Evolutionary conservation across 2,888 invertebrate genomes (phyloP).

Genomic region (Gortyna flavago): DNA sequence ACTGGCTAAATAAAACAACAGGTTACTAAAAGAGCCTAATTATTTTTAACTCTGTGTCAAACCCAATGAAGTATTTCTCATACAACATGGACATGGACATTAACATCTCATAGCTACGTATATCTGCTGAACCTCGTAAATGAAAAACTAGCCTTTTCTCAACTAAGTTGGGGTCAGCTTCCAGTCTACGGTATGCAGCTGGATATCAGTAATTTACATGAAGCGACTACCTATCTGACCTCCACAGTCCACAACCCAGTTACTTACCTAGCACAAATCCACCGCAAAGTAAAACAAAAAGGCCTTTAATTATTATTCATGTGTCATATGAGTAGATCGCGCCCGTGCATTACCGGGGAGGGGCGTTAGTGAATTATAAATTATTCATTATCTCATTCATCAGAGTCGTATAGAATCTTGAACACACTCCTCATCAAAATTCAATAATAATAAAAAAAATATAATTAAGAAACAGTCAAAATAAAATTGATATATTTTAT

Average conservation of each 20-base stretch:
- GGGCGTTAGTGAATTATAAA: background rate
- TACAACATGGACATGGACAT: background rate
- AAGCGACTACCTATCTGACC: background rate
- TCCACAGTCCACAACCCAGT: background rate
- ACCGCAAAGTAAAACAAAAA: background rate
- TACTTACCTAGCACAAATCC: background rate
- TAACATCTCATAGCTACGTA: background rate
- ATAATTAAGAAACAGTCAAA: background rate
- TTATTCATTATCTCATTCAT: background rate
- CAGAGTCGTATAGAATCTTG: background rate
- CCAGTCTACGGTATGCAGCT: background rate
- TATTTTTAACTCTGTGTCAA: background rate
- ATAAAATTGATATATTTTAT: background rate
- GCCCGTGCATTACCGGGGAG: background rate
- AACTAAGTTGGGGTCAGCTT: background rate
- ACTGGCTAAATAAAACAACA: background rate
- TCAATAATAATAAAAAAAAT: no score
- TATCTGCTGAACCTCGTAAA: background rate
- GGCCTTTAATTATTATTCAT: background rate
- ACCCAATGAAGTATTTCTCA: background rate
- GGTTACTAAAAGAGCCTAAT: no score
- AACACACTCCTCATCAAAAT: background rate
- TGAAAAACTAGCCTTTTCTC: background rate
- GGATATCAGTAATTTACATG: background rate
- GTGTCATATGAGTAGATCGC: background rate